Evolutionary conservation across 1,140 invertebrate species (phyloP), one percentile per base, ranked within the genome.

Genomic region (Aricia agestis): DNA sequence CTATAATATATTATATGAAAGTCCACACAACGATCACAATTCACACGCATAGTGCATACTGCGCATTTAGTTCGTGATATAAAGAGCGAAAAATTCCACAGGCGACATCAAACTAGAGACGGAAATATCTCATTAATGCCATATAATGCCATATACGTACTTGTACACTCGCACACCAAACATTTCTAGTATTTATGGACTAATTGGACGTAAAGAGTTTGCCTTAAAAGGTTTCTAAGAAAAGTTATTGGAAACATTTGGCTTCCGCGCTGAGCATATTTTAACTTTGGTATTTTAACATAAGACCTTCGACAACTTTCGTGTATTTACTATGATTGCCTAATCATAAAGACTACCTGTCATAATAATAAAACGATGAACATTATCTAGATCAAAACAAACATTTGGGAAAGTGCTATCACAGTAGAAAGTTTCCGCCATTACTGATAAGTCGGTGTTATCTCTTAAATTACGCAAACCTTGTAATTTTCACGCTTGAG

Each of bases 401-500:
- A 52, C 45, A 52, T 52, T 52, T 52, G 45, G 13, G 45, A 52
- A 52, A 52, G 45, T 13, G 11, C 45, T 52, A 15, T 52, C 11
- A 52, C 45, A 52, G 45, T 52, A 52, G 45, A 52, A 52, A 52
- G 45, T 52, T 52, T 52, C 45, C 45, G 45, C 45, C 45, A 36
- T 36, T 36, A 4, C 45, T 52, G 45, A 52, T 52, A 52, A 52
- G 45, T 13, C 45, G 4, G 9, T 2, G 6, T 67, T 67, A 41
- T n/a, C 66, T 67, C 17, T 11, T 42, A 45, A 32, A 67, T 41
- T 67, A 18, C 15, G 58, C 3, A 19, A 59, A 59, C 58, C 58
- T 59, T 59, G 58, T 59, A 59, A 17, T 18, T 59, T 59, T 59
- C 18, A 59, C 58, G 58, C 58, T 59, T 59, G 18, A 59, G 18